Percentiles rank a stretch among this genome's conserved stretches.
Conservation (phyloP, 2,888 invertebrate species). For the Stenichneumon culpator region DNA sequence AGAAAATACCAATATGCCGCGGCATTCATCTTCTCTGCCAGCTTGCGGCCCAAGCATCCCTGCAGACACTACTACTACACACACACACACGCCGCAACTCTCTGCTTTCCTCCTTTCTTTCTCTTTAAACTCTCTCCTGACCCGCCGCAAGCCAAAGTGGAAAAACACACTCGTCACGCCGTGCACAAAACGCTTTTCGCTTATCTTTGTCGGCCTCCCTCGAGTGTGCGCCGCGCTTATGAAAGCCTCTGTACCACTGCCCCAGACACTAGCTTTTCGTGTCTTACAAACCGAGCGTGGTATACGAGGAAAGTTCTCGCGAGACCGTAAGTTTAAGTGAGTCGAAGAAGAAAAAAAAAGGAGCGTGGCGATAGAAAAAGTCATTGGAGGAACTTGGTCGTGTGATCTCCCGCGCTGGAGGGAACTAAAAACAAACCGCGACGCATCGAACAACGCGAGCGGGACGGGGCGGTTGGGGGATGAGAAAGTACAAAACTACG, state of each 20-base stretch:
- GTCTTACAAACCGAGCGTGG: slow-evolving; percentile 52
- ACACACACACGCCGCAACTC: background rate
- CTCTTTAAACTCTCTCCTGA: slow-evolving; percentile 22
- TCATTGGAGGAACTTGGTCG: slow-evolving; percentile 53
- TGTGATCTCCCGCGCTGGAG: slow-evolving; percentile 51
- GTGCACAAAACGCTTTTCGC: slow-evolving; percentile 33
- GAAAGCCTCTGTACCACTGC: slow-evolving; percentile 21
- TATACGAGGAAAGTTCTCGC: slow-evolving; percentile 54
- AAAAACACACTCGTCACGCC: slow-evolving; percentile 17
- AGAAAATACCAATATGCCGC: slow-evolving; percentile 61
- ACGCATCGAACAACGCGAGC: slow-evolving; percentile 1
- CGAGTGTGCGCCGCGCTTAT: slow-evolving; percentile 20
- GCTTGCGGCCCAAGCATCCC: slow-evolving; percentile 6
- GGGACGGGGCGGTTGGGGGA: background rate
- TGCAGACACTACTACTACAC: background rate
- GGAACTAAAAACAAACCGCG: slow-evolving; percentile 16
- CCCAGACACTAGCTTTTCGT: slow-evolving; percentile 45
- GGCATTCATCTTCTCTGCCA: slow-evolving; percentile 49
- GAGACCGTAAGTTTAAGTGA: slow-evolving; percentile 45
- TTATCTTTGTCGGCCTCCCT: background rate
- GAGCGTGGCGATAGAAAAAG: slow-evolving; percentile 33
- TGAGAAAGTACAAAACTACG: slow-evolving; percentile 44
- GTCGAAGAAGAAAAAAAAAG: slow-evolving; percentile 42
- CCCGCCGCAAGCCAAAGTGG: slow-evolving; percentile 9
- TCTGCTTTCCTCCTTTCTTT: slow-evolving; percentile 2